Percentiles rank a stretch among this genome's conserved stretches.
These are phyloP conservation scores for Cylas formicarius DNA, from an alignment of 1,140 invertebrate genomes.

Conservation along the genomic window DNA sequence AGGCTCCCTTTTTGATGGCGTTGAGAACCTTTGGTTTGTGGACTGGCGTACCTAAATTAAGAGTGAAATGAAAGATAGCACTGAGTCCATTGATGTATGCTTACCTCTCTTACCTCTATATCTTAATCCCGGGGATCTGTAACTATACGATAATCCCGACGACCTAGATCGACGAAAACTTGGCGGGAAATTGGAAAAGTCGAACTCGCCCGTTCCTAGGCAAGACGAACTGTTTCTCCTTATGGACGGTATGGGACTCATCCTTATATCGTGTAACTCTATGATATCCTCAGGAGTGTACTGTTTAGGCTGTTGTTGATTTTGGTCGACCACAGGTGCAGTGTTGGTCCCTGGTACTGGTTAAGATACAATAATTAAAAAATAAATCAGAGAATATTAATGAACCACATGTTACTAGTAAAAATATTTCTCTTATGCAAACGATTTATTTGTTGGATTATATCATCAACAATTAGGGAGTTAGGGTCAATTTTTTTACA, in stretches of 20 bases:
- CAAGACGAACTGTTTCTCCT: constrained; percentile 51
- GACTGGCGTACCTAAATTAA: constrained; percentile 45
- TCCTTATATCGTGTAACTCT: constrained; percentile 70
- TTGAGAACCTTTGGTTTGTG: constrained; percentile 65
- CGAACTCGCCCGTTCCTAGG: constrained; percentile 40
- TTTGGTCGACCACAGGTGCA: too few species aligned
- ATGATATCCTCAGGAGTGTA: constrained; percentile 71
- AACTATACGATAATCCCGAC: constrained; percentile 45
- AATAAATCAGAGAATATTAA: too few species aligned
- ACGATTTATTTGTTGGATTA: too few species aligned
- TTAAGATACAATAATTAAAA: too few species aligned
- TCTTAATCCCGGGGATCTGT: constrained; percentile 48
- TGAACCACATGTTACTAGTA: too few species aligned
- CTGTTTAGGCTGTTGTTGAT: constrained; percentile 35
- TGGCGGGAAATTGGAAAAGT: constrained; percentile 65
- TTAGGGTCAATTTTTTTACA: too few species aligned
- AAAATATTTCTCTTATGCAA: too few species aligned
- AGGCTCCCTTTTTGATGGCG: constrained; percentile 68
- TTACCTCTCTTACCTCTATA: constrained; percentile 49
- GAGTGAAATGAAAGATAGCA: constrained; percentile 19
- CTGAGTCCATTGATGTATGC: too few species aligned
- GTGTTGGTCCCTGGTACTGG: too few species aligned
- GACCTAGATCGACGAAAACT: constrained; percentile 69
- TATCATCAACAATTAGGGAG: too few species aligned
- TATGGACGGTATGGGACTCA: constrained; percentile 78